Evolutionary conservation across 2,888 invertebrate genomes (phyloP).

Genomic region (Petrolisthes cinctipes): DNA sequence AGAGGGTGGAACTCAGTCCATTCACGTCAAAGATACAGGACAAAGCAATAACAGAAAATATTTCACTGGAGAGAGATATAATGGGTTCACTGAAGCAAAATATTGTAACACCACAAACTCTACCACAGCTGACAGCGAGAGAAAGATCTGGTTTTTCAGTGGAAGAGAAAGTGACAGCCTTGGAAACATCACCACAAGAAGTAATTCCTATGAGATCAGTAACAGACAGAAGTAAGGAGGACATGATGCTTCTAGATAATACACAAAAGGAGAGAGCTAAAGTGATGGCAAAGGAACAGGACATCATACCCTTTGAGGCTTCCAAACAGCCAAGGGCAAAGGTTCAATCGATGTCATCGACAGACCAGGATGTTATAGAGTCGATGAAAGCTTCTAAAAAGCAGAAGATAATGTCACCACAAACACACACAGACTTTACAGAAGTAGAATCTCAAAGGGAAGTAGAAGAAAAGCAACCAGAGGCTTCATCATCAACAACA

Average conservation of each 20-base stretch:
- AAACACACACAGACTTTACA: not conserved
- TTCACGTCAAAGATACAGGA: no score
- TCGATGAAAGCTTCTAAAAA: not conserved
- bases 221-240: not conserved
- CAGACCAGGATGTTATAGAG: not conserved
- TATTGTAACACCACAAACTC: no score
- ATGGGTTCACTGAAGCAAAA: no score
- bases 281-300: not conserved
- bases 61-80: no score
- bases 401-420: not conserved
- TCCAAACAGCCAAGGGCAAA: not conserved
- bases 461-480: no score
- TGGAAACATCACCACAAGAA: not conserved
- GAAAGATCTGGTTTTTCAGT: no score
- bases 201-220: not conserved
- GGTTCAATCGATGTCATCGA: not conserved
- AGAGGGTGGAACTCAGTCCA: no score
- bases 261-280: not conserved
- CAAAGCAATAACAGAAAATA: no score
- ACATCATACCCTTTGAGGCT: not conserved
- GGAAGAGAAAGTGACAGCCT: no score
- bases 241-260: not conserved
- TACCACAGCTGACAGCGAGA: no score
- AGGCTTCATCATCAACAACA: not conserved
- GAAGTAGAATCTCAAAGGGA: no score